Base-by-base conservation (phyloP, 2,888 invertebrate species). In the Trachelus iudaicus region DNA sequence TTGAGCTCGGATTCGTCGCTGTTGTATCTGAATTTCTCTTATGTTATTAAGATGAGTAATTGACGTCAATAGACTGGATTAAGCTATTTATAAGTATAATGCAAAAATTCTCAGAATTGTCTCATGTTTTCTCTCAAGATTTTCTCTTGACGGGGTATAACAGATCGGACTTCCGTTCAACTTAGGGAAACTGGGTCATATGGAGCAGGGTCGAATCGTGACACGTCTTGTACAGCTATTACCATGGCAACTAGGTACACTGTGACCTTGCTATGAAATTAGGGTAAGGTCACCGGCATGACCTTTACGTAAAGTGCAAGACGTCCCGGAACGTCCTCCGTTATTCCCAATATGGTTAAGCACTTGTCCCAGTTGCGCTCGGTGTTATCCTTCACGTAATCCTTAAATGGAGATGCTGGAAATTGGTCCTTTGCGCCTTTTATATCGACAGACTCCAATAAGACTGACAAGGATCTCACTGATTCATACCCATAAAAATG, bases 291-390 rank as follows among this genome's bases (percentile, higher is more conserved):
- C 88, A 85, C 80, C 80, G 34, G 35, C 34, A 76, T 85, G 87
- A 88, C 87, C 89, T 88, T 86, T 86, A 77, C 81, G 69, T 69
- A 40, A 75, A 73, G 23, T 56, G 56, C 23, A 2, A 56, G 56
- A 23, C 56, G 15, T 56, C 56, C 56, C 56, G 56, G 81, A 77
- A 78, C 85, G 89, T 89, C 88, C 88, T 89, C 86, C 86, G 81
- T 80, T 78, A 75, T 76, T 75, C 87, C 88, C 78, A 82, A 88
- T 88, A 89, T 86, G 89, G 88, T 76, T 69, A 75, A 80, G 71
- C 68, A 75, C 83, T 81, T 89, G 89, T 87, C 87, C 90, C 87
- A 90, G 84, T 89, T 90, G 86, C 84, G 82, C 81, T 82, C 80
- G 81, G 80, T 80, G 82, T 83, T 87, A 89, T 89, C 87, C 87